Percentiles rank a stretch among this genome's conserved stretches.
These are phyloP conservation scores for Philereme vetulata DNA, from an alignment of 2,888 invertebrate genomes.

Conservation along the genomic window DNA sequence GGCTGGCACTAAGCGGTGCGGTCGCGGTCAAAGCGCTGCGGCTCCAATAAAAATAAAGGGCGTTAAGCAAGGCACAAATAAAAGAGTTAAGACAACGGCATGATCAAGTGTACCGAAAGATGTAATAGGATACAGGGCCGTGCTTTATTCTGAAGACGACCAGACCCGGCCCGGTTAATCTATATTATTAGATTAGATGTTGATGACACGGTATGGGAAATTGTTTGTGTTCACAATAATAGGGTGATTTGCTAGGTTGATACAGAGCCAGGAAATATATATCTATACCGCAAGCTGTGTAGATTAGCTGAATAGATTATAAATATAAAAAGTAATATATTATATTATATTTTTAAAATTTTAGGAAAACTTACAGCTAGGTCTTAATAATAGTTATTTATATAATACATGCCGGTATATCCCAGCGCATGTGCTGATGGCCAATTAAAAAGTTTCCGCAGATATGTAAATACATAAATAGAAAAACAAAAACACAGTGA, in stretches of 20 bases:
- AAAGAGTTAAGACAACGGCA: slow-evolving; percentile 71
- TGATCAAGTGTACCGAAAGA: slow-evolving; percentile 78
- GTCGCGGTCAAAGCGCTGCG: slow-evolving; percentile 75
- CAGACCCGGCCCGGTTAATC: slow-evolving; percentile 44
- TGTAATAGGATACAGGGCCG: slow-evolving; percentile 76
- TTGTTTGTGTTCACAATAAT: slow-evolving; percentile 33
- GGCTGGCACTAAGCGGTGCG: slow-evolving; percentile 67
- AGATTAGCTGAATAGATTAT: too few relatives aligned
- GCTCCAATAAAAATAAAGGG: slow-evolving; percentile 62
- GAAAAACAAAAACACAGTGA: too few relatives aligned
- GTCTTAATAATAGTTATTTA: too few relatives aligned
- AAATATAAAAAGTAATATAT: too few relatives aligned
- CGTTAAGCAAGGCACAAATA: slow-evolving; percentile 60
- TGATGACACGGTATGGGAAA: slow-evolving; percentile 43
- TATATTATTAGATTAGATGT: slow-evolving; percentile 66
- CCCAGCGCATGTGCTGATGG: too few relatives aligned
- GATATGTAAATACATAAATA: too few relatives aligned
- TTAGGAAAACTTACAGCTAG: too few relatives aligned
- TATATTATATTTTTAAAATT: too few relatives aligned
- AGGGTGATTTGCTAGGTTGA: slow-evolving; percentile 27
- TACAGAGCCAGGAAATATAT: too few relatives aligned
- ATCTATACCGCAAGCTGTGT: too few relatives aligned
- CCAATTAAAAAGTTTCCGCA: too few relatives aligned
- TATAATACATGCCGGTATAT: too few relatives aligned
- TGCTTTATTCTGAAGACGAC: slow-evolving; percentile 54